Conservation (phyloP, 2,113 vertebrate genomes). For the Ibidorhyncha struthersii region DNA sequence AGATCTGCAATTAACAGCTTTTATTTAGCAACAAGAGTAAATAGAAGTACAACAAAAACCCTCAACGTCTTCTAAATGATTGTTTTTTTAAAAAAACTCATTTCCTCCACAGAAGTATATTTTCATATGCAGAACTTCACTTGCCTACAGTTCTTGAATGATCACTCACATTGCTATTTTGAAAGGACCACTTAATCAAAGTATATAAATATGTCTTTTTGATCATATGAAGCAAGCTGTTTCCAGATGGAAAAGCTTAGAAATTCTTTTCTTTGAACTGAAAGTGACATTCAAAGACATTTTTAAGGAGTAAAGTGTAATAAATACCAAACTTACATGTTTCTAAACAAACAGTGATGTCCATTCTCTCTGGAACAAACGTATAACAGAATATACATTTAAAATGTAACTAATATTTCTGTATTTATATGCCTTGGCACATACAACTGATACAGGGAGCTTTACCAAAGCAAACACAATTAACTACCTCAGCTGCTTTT, state of each 20-base stretch:
- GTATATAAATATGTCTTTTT: background rate
- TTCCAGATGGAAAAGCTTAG: background rate
- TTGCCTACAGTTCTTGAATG: background rate
- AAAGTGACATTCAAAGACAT: slow-evolving; percentile 2
- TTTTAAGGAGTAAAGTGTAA: background rate
- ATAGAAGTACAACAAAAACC: background rate
- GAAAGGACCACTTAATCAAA: slow-evolving; percentile 9
- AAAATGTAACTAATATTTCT: background rate
- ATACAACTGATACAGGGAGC: background rate
- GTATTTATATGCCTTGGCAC: background rate
- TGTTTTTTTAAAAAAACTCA: background rate
- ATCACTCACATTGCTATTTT: background rate
- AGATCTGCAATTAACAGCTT: background rate
- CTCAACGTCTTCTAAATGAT: background rate
- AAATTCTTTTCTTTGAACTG: slow-evolving; percentile 2
- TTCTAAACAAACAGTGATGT: background rate
- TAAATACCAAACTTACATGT: background rate
- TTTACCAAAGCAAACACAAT: background rate
- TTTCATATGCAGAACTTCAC: background rate
- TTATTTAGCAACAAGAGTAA: background rate
- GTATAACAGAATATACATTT: background rate
- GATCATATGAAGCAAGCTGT: slow-evolving; percentile 1
- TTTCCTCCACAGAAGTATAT: background rate
- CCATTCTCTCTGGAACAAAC: background rate
- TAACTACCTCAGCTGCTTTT: background rate